A percentile compares a stretch with the other conserved stretches of the same genome.
phyloP scores from a whole-genome alignment of 92 coral and sea anemone genomes.

The Porites divaricata region DNA sequence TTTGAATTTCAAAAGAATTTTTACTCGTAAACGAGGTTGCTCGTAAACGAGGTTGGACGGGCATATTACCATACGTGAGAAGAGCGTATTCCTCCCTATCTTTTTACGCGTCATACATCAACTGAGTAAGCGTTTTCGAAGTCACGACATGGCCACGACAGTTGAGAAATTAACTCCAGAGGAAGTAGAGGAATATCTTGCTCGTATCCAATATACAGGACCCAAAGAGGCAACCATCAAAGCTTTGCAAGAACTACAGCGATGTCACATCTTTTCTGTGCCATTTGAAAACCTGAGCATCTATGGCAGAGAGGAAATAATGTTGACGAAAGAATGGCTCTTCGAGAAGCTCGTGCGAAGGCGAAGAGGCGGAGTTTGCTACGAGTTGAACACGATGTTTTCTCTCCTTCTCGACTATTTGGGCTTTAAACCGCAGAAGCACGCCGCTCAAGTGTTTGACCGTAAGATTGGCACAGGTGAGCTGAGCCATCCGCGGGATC shows the following conservation, averaged over 20 bases:
- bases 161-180: background rate
- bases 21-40: too few relatives aligned
- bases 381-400: constrained; percentile 55
- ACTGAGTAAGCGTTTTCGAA: too few relatives aligned
- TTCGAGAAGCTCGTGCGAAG: constrained; percentile 60
- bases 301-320: constrained; percentile 31
- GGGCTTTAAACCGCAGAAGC: constrained; percentile 36
- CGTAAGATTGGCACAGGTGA: too few relatives aligned
- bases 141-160: too few relatives aligned
- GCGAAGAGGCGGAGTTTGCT: constrained; percentile 71
- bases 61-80: too few relatives aligned
- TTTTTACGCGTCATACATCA: too few relatives aligned
- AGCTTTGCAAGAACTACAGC: constrained; percentile 39
- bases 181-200: constrained; percentile 45
- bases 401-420: constrained; percentile 45
- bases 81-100: too few relatives aligned
- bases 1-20: too few relatives aligned
- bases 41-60: too few relatives aligned
- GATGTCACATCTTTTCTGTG: constrained; percentile 46
- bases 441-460: too few relatives aligned
- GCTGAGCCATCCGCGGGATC: background rate
- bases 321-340: constrained; percentile 42
- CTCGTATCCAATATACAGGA: constrained; percentile 54
- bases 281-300: constrained; percentile 69
- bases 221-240: constrained; percentile 40